phyloP scores from a whole-genome alignment of 2,888 invertebrate genomes.

The Brenthis daphne region DNA sequence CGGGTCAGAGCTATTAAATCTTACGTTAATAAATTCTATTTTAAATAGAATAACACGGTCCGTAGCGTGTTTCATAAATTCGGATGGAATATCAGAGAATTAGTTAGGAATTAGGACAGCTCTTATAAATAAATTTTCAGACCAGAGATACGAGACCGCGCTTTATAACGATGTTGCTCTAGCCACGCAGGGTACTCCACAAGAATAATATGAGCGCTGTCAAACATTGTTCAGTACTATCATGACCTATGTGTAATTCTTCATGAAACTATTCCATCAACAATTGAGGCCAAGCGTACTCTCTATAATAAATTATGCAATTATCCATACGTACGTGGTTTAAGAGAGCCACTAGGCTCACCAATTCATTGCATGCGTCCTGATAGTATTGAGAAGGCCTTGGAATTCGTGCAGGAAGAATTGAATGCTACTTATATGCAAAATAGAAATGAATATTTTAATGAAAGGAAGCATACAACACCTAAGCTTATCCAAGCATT shows the following conservation, averaged over 20 bases:
- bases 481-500: too few species aligned
- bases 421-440: too few species aligned
- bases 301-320: conserved; percentile 35
- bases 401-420: conserved; percentile 35
- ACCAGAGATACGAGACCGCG: conserved; percentile 44
- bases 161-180: conserved; percentile 40
- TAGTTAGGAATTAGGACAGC: conserved; percentile 38
- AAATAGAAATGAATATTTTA: too few species aligned
- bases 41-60: conserved; percentile 41
- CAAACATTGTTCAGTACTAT: too few species aligned
- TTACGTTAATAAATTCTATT: neutral
- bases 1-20: too few species aligned
- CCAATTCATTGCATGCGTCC: conserved; percentile 40
- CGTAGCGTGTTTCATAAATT: conserved; percentile 36
- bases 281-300: too few species aligned
- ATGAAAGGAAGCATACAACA: too few species aligned
- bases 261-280: too few species aligned
- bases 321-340: conserved; percentile 34
- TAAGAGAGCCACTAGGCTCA: conserved; percentile 40
- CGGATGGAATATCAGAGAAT: conserved; percentile 40
- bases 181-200: neutral
- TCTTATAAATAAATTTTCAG: conserved; percentile 44
- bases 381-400: conserved; percentile 27
- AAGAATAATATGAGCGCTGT: too few species aligned
- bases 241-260: too few species aligned